phyloP scores from a whole-genome alignment of 2,113 vertebrate species.

The Sciurus niger region DNA sequence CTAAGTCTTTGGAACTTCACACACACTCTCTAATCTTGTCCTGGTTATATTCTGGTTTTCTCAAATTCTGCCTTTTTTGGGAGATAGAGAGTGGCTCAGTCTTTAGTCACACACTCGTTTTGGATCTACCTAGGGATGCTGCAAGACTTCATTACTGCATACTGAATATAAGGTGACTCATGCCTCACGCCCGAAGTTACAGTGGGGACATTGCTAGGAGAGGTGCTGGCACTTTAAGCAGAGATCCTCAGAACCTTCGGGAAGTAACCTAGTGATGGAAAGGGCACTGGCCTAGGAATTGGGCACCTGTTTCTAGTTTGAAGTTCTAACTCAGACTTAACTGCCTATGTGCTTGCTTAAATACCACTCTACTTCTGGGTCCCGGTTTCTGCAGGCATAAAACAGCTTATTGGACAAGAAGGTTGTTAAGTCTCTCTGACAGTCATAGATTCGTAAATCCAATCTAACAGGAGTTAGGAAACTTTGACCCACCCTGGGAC shows the following conservation, averaged over 20 bases:
- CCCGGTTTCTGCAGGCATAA: neutral
- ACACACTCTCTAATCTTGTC: neutral
- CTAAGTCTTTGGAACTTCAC: neutral
- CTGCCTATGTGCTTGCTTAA: neutral
- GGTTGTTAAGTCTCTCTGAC: neutral
- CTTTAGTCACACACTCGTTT: neutral
- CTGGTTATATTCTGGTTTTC: neutral
- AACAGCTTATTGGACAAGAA: neutral
- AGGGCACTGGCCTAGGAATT: neutral
- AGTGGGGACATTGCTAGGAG: neutral
- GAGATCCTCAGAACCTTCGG: neutral
- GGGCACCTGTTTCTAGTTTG: neutral
- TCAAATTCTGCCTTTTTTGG: neutral
- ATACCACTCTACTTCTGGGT: neutral
- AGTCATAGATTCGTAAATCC: neutral
- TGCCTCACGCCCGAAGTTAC: neutral
- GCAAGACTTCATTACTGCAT: neutral
- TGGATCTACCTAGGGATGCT: neutral
- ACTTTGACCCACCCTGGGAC: neutral
- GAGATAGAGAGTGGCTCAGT: neutral
- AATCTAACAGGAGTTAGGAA: neutral
- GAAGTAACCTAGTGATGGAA: neutral
- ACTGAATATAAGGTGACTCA: neutral
- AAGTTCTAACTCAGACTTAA: conserved; percentile 23
- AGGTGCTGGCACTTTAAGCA: neutral